phyloP scores from a whole-genome alignment of 2,888 invertebrate genomes.

The Ernsta delagoae region DNA sequence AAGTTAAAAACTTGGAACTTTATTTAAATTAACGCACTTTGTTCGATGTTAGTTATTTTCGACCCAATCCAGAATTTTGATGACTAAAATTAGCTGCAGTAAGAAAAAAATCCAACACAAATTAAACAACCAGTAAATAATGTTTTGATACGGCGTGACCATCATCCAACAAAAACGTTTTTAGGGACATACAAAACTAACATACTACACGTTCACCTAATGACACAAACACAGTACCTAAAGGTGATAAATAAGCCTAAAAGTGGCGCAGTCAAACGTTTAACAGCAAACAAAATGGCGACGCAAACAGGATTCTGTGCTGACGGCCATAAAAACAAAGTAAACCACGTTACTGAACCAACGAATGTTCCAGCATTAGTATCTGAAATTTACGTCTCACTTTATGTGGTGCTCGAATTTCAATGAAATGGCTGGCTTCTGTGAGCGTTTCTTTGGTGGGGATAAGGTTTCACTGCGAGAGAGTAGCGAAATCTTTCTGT shows the following conservation, averaged over 20 bases:
- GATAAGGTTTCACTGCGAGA: background rate
- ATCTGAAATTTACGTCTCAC: conserved; percentile 66
- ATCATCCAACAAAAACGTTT: too few relatives aligned
- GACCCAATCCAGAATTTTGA: too few relatives aligned
- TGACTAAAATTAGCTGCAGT: too few relatives aligned
- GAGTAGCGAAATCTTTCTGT: too few relatives aligned
- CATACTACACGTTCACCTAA: background rate
- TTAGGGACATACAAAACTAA: too few relatives aligned
- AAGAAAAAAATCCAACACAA: too few relatives aligned
- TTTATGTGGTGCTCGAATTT: conserved; percentile 72
- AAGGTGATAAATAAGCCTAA: conserved; percentile 3
- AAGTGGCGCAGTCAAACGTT: conserved; percentile 27
- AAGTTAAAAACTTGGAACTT: too few relatives aligned
- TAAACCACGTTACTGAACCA: conserved; percentile 57
- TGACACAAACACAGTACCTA: background rate
- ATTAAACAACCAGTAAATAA: too few relatives aligned
- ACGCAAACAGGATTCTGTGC: conserved; percentile 37
- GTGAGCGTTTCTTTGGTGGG: conserved; percentile 21
- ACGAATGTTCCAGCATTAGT: conserved; percentile 59
- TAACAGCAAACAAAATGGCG: conserved; percentile 27
- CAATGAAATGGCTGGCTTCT: conserved; percentile 58
- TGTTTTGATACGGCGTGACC: too few relatives aligned
- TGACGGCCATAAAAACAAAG: conserved; percentile 55
- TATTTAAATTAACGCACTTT: too few relatives aligned
- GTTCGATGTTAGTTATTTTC: too few relatives aligned